Evolutionary conservation across 1,140 invertebrate genomes (phyloP), one percentile per base, ranked within the genome.

Genomic region (Acyrthosiphon pisum): DNA sequence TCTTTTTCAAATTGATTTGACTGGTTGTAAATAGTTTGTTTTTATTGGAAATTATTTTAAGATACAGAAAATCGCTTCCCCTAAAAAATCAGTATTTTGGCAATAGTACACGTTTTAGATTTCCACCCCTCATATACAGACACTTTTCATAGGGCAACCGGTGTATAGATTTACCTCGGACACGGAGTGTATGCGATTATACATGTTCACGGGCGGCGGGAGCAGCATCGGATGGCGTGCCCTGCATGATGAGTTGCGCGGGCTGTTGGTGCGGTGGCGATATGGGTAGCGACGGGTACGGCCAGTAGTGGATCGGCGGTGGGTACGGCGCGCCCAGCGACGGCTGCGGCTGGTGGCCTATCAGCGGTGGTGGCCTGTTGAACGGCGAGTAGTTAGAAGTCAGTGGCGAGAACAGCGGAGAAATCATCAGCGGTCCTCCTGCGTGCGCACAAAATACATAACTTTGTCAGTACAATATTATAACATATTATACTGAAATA

Each of bases 221-320:
- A 93, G 92, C n/a, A 87, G 86, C 68, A 92, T 48, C 8, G 94
- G 91, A 0, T 6, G 94, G 94, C 6, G 93, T 93, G 37, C 93
- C 93, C 60, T 93, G 94, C 94, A 94, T 93, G n/a, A 94, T 94
- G 53, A 93, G 90, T 37, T 94, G 41, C 1, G 94, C 91, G 20
- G 94, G 91, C 53, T 23, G 93, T 30, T 93, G 93, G 48, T 94
- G 93, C 14, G 91, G 93, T 2, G 93, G 93, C 14, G 94, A 94
- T 41, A 94, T 93, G 11, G 94, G 94, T 18, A 93, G 92, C 30
- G 93, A 94, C 14, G 94, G 93, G 50, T 93, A 94, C 7, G 94
- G 84, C 94, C 94, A 94, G 60, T 93, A 94, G 0, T 91, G 44
- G 2, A 93, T 90, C 2, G 93, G 93, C 18, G 90, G 94, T 11